These are phyloP conservation scores for Hecatera dysodea DNA, from an alignment of 2,888 invertebrate species.

Conservation along the genomic window DNA sequence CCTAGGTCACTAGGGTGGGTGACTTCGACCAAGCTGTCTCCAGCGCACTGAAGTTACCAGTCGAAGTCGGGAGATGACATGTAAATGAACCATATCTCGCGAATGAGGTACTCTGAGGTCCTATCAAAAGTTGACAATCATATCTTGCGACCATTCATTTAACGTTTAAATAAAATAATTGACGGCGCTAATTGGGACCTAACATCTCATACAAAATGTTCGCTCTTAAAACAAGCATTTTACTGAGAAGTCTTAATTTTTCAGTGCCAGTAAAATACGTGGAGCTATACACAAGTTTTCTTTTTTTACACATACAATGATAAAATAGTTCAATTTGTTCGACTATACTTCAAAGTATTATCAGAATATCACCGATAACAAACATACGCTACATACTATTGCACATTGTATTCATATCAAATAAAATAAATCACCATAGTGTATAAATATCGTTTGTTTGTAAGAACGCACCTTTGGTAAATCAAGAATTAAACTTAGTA, in stretches of 20 bases:
- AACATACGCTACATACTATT: constrained; percentile 53
- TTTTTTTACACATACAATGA: neutral
- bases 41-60: neutral
- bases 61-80: neutral
- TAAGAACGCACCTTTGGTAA: constrained; percentile 77
- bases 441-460: constrained; percentile 60
- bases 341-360: neutral
- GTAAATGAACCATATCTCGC: neutral
- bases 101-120: neutral
- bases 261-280: constrained; percentile 10
- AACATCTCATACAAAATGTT: neutral
- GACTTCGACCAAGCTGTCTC: neutral
- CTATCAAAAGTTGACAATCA: neutral
- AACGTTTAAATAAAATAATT: neutral
- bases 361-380: constrained; percentile 50
- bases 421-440: constrained; percentile 68
- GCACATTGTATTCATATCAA: constrained; percentile 77
- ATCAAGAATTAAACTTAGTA: constrained; percentile 63
- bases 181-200: neutral
- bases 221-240: neutral
- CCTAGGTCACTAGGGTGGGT: neutral
- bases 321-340: neutral
- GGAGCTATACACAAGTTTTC: too few relatives aligned
- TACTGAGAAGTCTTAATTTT: neutral
- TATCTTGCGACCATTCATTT: neutral